Evolutionary conservation across 2,888 invertebrate species (phyloP).

Genomic region (Mayetiola destructor): DNA sequence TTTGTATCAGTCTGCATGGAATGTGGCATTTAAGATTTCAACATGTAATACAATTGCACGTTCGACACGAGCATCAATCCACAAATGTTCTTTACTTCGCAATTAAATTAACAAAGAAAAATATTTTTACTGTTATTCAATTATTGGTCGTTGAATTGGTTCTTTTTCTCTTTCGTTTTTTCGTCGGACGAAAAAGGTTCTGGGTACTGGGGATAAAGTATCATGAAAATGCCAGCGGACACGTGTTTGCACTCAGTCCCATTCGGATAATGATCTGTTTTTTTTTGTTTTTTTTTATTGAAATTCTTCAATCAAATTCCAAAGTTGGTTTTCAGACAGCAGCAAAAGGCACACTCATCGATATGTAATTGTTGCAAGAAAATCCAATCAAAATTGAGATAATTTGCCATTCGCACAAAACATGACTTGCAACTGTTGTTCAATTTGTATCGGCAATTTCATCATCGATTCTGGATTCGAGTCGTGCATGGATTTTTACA

Average conservation of each 20-base stretch:
- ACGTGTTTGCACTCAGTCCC: background rate
- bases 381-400: background rate
- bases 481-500: no score
- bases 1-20: no score
- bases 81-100: background rate
- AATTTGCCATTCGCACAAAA: no score
- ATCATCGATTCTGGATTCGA: no score
- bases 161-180: background rate
- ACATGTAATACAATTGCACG: no score
- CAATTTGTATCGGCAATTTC: no score
- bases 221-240: background rate
- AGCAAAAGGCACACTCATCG: background rate
- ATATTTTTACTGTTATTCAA: conserved; percentile 8
- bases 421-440: no score
- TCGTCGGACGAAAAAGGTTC: background rate
- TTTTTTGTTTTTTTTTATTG: no score
- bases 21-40: no score
- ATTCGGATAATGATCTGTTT: no score
- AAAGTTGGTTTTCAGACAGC: background rate
- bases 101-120: conserved; percentile 12
- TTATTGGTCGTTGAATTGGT: conserved; percentile 1
- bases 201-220: background rate
- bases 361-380: background rate
- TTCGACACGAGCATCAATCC: background rate
- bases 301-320: background rate